phyloP scores from a whole-genome alignment of 2,888 invertebrate species.

The Margaritifera margaritifera region DNA sequence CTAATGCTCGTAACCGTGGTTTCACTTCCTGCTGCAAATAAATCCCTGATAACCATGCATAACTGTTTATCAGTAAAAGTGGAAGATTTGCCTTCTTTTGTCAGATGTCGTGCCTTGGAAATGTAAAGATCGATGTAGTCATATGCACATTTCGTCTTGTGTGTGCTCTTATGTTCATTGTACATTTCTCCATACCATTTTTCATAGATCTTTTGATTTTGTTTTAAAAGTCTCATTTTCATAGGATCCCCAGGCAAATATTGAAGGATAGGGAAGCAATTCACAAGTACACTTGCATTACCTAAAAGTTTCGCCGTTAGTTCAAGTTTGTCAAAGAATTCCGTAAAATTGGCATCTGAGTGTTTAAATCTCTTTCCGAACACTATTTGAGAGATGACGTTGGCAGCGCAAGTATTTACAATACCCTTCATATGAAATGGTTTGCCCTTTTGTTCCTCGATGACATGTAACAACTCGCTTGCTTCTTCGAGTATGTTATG shows the following conservation, averaged over 20 bases:
- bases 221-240: conserved; percentile 10
- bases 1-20: conserved; percentile 89
- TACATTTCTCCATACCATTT: conserved; percentile 16
- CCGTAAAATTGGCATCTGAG: conserved; percentile 41
- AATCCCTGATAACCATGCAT: conserved; percentile 27
- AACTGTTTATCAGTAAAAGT: conserved; percentile 32
- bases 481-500: conserved; percentile 43
- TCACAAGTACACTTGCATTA: conserved; percentile 28
- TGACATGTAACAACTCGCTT: conserved; percentile 19
- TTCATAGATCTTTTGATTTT: conserved; percentile 10
- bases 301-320: conserved; percentile 32
- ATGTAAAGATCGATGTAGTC: conserved; percentile 48
- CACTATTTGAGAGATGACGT: too few species aligned
- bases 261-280: conserved; percentile 28
- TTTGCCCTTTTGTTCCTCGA: conserved; percentile 27
- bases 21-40: conserved; percentile 74
- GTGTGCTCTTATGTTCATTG: conserved; percentile 19
- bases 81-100: neutral
- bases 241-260: conserved; percentile 44
- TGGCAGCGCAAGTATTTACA: conserved; percentile 42
- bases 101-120: conserved; percentile 19
- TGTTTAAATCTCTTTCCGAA: conserved; percentile 42
- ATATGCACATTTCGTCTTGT: conserved; percentile 28
- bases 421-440: conserved; percentile 32
- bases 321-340: conserved; percentile 37